Conservation (phyloP, 2,113 vertebrate genomes). For the Gadus macrocephalus region DNA sequence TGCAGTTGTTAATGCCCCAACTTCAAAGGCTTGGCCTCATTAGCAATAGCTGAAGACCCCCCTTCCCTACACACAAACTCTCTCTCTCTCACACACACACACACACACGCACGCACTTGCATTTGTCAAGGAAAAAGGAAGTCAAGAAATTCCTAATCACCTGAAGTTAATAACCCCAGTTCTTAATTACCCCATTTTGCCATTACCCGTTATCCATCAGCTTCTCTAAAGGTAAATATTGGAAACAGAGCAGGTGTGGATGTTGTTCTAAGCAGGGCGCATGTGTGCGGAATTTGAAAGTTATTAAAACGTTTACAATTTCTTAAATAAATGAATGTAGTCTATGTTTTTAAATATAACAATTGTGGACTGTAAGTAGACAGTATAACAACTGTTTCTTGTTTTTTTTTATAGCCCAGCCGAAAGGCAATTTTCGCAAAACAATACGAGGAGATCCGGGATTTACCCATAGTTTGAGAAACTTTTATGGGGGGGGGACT, state of each 20-base stretch:
- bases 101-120: constrained; percentile 43
- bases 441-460: no score
- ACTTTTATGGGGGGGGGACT: neutral
- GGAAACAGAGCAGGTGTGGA: neutral
- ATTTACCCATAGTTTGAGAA: neutral
- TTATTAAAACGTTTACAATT: no score
- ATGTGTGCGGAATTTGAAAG: no score
- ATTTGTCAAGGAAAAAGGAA: constrained; percentile 51
- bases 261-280: no score
- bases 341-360: no score
- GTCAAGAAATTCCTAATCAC: constrained; percentile 25
- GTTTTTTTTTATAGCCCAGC: no score
- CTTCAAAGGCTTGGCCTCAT: constrained; percentile 70
- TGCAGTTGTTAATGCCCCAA: constrained; percentile 65
- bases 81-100: neutral
- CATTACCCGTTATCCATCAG: no score
- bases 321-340: no score
- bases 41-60: constrained; percentile 73
- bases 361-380: no score
- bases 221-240: neutral
- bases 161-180: constrained; percentile 16
- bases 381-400: no score
- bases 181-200: neutral
- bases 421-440: no score
- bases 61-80: neutral